Base-by-base conservation (phyloP, 2,888 invertebrate species). In the Apamea sordens region DNA sequence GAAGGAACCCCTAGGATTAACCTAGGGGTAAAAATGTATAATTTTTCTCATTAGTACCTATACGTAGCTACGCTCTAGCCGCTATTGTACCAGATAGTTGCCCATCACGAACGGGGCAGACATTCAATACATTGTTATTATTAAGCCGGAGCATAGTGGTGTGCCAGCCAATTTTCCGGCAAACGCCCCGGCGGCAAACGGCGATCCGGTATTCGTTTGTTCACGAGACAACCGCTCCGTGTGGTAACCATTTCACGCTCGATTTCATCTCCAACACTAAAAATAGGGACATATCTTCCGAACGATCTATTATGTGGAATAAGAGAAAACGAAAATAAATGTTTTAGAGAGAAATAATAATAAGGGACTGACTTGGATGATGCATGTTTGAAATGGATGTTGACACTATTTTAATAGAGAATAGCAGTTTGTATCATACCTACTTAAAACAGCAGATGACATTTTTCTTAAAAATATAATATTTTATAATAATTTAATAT, bases 191-290 rank as follows among this genome's bases (percentile, higher is more conserved):
- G 86, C 89, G 91, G 89, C 91, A 90, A 90, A 90, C 89, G 88
- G 87, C 86, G 86, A 92, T 91, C 91, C 91, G 93, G 94, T 92
- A 95, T 95, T 93, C 94, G 95, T 95, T 95, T 94, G 95, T 95
- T 94, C 95, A 93, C 94, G 94, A 95, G 95, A 95, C 95, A 95
- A 94, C 94, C 94, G 91, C 92, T 93, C 91, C 92, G 93, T 92
- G 95, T 94, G 95, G 95, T 95, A 95, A 94, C 96, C 93, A 96
- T 96, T 96, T 96, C 95, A 96, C 95, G 96, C 93, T 96, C 96
- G 94, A 96, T 96, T 96, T 95, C 95, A 92, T 90, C 91, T 86
- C 92, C 91, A 92, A 93, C 92, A 94, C 94, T 94, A 94, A 94
- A 95, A 95, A 93, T 94, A 93, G 92, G 92, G 90, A 92, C 90